phyloP scores from a whole-genome alignment of 2,888 invertebrate genomes.

The Cheilosia urbana region DNA sequence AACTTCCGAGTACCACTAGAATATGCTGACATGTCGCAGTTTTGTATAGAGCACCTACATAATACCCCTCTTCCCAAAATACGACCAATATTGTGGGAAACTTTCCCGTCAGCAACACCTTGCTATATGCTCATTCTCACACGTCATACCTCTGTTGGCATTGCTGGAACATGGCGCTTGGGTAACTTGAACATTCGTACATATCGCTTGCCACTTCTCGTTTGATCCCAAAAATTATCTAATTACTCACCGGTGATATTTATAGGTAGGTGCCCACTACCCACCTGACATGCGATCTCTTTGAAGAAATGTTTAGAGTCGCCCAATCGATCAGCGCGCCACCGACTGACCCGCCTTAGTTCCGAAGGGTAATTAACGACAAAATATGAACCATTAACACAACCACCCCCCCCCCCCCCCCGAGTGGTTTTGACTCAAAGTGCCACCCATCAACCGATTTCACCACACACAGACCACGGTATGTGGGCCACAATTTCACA shows the following conservation, averaged over 20 bases:
- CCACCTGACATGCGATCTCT: neutral
- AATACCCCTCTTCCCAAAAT: too few relatives aligned
- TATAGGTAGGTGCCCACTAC: neutral
- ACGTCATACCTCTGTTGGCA: too few relatives aligned
- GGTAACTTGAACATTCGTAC: too few relatives aligned
- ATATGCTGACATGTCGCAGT: too few relatives aligned
- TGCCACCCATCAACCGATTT: constrained; percentile 48
- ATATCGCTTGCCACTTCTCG: neutral
- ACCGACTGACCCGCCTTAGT: neutral
- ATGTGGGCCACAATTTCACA: constrained; percentile 47
- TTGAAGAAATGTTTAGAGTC: neutral
- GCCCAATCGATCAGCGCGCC: constrained; percentile 17
- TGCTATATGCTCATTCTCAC: too few relatives aligned
- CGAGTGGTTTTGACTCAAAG: constrained; percentile 47
- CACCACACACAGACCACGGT: constrained; percentile 35
- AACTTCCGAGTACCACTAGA: too few relatives aligned
- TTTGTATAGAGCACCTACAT: too few relatives aligned
- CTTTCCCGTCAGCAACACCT: too few relatives aligned
- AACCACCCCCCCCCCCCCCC: constrained; percentile 19
- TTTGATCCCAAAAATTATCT: neutral
- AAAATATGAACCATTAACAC: constrained; percentile 33
- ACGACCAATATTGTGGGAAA: too few relatives aligned
- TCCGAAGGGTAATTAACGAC: constrained; percentile 29
- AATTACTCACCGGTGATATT: neutral
- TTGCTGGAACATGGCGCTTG: too few relatives aligned